These are phyloP conservation scores for Aphelinus certus DNA, from an alignment of 1,140 invertebrate genomes.

Conservation along the genomic window DNA sequence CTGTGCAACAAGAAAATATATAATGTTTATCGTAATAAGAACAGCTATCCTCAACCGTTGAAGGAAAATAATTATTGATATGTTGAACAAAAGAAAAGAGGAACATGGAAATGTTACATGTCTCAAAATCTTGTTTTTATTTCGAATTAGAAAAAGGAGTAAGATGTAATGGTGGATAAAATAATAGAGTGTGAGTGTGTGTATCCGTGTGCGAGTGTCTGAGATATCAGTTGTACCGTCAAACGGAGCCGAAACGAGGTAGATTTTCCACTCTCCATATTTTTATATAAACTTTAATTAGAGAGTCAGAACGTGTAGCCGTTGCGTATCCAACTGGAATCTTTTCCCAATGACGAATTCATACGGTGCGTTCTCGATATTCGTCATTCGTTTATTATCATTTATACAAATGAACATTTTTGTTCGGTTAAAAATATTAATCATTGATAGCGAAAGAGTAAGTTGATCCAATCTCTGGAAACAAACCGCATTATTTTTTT, in stretches of 20 bases:
- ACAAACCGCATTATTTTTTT: background rate
- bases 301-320: slow-evolving; percentile 2
- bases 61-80: slow-evolving; percentile 23
- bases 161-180: slow-evolving; percentile 1
- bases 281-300: slow-evolving; percentile 42
- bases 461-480: slow-evolving; percentile 12
- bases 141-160: background rate
- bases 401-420: slow-evolving; percentile 16
- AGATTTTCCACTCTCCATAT: slow-evolving; percentile 41
- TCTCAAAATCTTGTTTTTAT: slow-evolving; percentile 33
- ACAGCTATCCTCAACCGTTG: background rate
- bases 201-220: slow-evolving; percentile 1
- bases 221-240: slow-evolving; percentile 31
- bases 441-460: slow-evolving; percentile 5
- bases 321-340: slow-evolving; percentile 8
- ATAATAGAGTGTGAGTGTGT: background rate
- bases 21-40: background rate
- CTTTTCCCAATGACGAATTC: slow-evolving; percentile 2
- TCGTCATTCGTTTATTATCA: slow-evolving; percentile 31
- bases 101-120: slow-evolving; percentile 11
- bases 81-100: slow-evolving; percentile 19
- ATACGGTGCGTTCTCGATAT: slow-evolving; percentile 10
- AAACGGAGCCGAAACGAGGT: slow-evolving; percentile 30
- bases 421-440: slow-evolving; percentile 18
- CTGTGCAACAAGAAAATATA: slow-evolving; percentile 10